These are phyloP conservation scores for Zaprionus vittiger DNA, from an alignment of 1,140 invertebrate species.

Conservation along the genomic window DNA sequence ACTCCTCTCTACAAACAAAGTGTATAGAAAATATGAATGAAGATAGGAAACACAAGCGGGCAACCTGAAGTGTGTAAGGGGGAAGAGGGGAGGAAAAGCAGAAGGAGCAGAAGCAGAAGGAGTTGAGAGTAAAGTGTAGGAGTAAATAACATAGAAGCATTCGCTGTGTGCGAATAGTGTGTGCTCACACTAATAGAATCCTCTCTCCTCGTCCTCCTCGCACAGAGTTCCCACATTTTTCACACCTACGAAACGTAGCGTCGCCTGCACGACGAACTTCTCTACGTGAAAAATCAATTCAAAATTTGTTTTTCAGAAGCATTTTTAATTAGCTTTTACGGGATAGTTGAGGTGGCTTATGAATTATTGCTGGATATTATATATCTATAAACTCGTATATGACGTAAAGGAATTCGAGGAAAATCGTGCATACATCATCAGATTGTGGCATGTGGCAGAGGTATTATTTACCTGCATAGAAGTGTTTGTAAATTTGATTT, in stretches of 20 bases:
- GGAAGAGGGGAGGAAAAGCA: not conserved
- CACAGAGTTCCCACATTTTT: slow-evolving; percentile 24
- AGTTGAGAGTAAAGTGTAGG: slow-evolving; percentile 33
- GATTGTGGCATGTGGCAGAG: not conserved
- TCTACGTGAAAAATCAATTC: slow-evolving; percentile 67
- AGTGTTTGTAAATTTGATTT: not conserved
- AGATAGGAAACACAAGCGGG: slow-evolving; percentile 49
- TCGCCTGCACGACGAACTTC: not conserved
- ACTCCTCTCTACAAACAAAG: slow-evolving; percentile 66
- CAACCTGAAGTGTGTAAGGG: slow-evolving; percentile 1
- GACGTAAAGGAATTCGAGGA: not conserved
- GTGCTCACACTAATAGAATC: not conserved
- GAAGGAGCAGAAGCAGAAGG: slow-evolving; percentile 12
- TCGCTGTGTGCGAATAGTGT: slow-evolving; percentile 5
- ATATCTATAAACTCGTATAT: not conserved
- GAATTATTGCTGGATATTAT: not conserved
- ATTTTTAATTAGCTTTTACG: slow-evolving; percentile 48
- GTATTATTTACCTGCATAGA: not conserved
- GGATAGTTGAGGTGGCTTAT: not conserved
- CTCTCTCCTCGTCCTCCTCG: not conserved
- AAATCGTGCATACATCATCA: not conserved
- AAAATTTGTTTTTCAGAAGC: slow-evolving; percentile 42
- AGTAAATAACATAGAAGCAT: slow-evolving; percentile 32
- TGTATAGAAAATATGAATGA: slow-evolving; percentile 82
- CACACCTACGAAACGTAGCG: slow-evolving; percentile 26